Evolutionary conservation across 92 coral and sea anemone genomes (phyloP).

Genomic region (Ricordea florida): DNA sequence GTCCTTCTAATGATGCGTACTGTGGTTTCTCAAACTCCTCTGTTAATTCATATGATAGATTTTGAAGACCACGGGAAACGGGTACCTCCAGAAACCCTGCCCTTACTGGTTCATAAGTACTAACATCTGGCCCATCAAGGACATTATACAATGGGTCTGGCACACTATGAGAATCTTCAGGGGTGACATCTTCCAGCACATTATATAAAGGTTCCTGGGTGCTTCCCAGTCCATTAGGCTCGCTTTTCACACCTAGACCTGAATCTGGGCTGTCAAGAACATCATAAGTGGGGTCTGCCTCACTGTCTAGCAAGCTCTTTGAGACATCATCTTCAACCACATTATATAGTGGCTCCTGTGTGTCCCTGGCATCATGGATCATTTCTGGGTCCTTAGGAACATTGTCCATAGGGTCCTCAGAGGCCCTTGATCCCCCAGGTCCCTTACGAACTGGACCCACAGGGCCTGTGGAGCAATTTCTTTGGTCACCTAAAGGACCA

Average conservation of each 20-base stretch:
- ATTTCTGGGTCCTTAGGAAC: constrained; percentile 1
- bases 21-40: too few relatives aligned
- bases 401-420: constrained; percentile 24
- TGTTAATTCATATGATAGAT: too few relatives aligned
- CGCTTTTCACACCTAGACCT: background rate
- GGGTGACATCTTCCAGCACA: constrained; percentile 25
- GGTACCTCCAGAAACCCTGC: too few relatives aligned
- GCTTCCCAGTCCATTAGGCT: background rate
- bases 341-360: constrained; percentile 31
- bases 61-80: too few relatives aligned
- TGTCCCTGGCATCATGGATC: background rate
- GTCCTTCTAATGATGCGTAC: too few relatives aligned
- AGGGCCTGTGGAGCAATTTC: too few relatives aligned
- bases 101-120: constrained; percentile 4
- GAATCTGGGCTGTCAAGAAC: background rate
- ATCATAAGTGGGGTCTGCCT: background rate
- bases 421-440: background rate
- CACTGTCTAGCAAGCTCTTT: background rate
- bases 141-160: constrained; percentile 37
- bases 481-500: too few relatives aligned
- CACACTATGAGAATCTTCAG: background rate
- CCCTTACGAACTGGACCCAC: constrained; percentile 20
- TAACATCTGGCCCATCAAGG: constrained; percentile 19
- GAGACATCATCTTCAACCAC: constrained; percentile 13
- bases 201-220: constrained; percentile 48